These are phyloP conservation scores for Eurois occulta DNA, from an alignment of 2,888 invertebrate species.

Conservation along the genomic window DNA sequence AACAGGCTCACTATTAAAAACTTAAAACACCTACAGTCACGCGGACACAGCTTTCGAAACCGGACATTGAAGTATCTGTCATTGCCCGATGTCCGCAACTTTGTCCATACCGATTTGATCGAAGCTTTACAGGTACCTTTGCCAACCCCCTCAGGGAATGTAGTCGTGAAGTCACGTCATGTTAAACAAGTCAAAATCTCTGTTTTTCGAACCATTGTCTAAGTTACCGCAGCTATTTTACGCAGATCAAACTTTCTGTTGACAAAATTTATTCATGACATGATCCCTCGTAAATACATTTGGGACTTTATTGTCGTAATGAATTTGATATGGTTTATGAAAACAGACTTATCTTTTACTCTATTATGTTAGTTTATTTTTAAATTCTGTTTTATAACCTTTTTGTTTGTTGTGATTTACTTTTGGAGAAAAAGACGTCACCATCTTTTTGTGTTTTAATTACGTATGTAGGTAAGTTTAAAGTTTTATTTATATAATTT, in stretches of 20 bases:
- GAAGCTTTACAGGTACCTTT: not conserved
- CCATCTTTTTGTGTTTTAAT: not conserved
- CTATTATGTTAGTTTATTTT: conserved; percentile 70
- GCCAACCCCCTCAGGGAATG: not conserved
- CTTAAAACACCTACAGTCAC: not conserved
- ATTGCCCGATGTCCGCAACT: not conserved
- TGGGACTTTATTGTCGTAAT: conserved; percentile 90
- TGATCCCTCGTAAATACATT: conserved; percentile 90
- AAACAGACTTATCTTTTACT: conserved; percentile 81
- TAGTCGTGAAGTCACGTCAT: not conserved
- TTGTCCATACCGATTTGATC: not conserved
- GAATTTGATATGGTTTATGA: conserved; percentile 89
- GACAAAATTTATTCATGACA: conserved; percentile 89
- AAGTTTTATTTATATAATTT: not conserved
- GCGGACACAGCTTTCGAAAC: not conserved
- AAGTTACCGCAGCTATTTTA: conserved; percentile 85
- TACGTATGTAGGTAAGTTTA: not conserved
- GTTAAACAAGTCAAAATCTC: conserved; percentile 35
- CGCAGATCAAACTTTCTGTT: conserved; percentile 87
- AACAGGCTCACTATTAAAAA: not conserved
- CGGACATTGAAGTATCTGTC: not conserved
- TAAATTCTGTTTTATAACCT: conserved; percentile 53
- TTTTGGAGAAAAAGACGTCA: no score
- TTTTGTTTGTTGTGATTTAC: conserved; percentile 32
- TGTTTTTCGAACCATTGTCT: conserved; percentile 79